Evolutionary conservation across 2,113 vertebrate species (phyloP).

Genomic region (Oryctolagus cuniculus): DNA sequence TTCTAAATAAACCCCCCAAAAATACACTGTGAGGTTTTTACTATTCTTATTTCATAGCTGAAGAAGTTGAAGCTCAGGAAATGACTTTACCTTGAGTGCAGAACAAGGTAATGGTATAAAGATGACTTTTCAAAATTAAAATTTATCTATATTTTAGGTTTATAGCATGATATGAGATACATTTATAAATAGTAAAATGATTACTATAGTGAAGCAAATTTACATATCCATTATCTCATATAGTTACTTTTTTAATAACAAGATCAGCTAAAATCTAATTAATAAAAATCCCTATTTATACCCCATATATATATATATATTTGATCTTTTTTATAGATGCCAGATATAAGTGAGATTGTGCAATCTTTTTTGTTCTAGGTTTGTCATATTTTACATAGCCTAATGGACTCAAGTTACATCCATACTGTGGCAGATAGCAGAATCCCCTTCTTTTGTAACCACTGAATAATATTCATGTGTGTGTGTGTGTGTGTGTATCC

Average conservation of each 20-base stretch:
- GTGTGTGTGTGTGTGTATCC: no score
- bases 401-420: not conserved
- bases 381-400: not conserved
- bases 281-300: not conserved
- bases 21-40: not conserved
- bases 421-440: not conserved
- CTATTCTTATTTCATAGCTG: not conserved
- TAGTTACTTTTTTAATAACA: not conserved
- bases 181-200: not conserved
- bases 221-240: not conserved
- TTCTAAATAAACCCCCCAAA: no score
- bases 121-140: slow-evolving; percentile 1
- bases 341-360: not conserved
- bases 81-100: not conserved
- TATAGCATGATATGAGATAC: not conserved
- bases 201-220: not conserved
- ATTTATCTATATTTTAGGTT: not conserved
- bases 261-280: not conserved
- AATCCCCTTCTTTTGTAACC: not conserved
- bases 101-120: not conserved
- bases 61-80: not conserved
- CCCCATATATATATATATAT: not conserved
- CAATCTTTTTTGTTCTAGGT: not conserved
- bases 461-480: not conserved
- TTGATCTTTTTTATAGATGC: not conserved